A percentile compares a stretch with the other conserved stretches of the same genome.
phyloP scores from a whole-genome alignment of 1,140 invertebrate species.

The Drosophila aff. region DNA sequence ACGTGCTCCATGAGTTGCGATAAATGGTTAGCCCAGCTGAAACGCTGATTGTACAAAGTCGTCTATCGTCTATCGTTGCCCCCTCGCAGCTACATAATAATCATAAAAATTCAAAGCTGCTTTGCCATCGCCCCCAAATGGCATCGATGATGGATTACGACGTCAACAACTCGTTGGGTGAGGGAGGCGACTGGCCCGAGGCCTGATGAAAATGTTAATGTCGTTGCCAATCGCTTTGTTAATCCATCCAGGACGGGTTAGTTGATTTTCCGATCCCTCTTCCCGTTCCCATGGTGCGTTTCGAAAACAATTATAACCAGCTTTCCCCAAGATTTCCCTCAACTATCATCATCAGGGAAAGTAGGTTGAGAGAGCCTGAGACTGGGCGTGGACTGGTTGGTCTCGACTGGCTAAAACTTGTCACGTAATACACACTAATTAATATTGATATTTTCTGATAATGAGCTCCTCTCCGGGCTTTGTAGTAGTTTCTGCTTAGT shows the following conservation, averaged over 20 bases:
- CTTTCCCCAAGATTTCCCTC: slow-evolving; percentile 46
- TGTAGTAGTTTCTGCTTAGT: slow-evolving; percentile 71
- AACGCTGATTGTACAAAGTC: slow-evolving; percentile 48
- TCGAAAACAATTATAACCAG: slow-evolving; percentile 77
- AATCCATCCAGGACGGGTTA: slow-evolving; percentile 63
- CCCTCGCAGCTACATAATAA: slow-evolving; percentile 67
- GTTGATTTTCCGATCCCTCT: slow-evolving; percentile 58
- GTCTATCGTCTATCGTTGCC: slow-evolving; percentile 7
- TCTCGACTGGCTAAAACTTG: slow-evolving; percentile 44
- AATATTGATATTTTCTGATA: slow-evolving; percentile 78
- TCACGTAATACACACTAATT: slow-evolving; percentile 82
- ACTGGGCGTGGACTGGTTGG: neutral
- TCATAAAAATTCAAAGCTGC: slow-evolving; percentile 80
- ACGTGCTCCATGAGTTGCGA: slow-evolving; percentile 73
- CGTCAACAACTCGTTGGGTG: slow-evolving; percentile 49
- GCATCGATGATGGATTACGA: slow-evolving; percentile 80
- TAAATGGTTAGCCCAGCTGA: slow-evolving; percentile 71
- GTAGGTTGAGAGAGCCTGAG: neutral
- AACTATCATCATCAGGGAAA: slow-evolving; percentile 6
- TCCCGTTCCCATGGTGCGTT: slow-evolving; percentile 40
- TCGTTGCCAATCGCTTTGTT: slow-evolving; percentile 81
- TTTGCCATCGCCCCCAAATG: slow-evolving; percentile 9
- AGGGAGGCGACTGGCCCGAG: slow-evolving; percentile 21
- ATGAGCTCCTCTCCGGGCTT: slow-evolving; percentile 37
- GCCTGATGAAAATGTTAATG: slow-evolving; percentile 83